Evolutionary conservation across 2,888 invertebrate species (phyloP).

Genomic region (Caenorhabditis auriculariae): DNA sequence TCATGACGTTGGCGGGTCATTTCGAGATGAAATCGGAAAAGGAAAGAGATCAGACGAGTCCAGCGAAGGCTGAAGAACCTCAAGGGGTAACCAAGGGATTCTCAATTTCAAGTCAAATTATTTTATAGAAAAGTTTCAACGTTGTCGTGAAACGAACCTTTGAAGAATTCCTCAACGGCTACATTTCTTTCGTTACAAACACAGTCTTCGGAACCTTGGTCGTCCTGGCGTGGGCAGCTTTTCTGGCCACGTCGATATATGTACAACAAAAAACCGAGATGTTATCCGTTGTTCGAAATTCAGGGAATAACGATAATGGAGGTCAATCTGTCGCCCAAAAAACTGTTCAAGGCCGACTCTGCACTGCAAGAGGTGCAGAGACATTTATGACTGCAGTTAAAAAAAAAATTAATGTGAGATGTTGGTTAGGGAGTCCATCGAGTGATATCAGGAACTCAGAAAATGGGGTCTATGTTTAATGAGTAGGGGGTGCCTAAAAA

Average conservation of each 20-base stretch:
- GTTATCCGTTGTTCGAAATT: constrained; percentile 2
- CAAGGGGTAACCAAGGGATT: not conserved
- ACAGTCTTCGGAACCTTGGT: constrained; percentile 39
- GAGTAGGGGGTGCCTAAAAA: too few relatives aligned
- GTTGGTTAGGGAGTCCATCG: too few relatives aligned
- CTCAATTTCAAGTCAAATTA: not conserved
- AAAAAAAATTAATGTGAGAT: too few relatives aligned
- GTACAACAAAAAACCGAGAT: constrained; percentile 20
- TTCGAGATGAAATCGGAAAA: constrained; percentile 49
- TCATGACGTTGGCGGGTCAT: constrained; percentile 53
- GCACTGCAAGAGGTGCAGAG: constrained; percentile 50
- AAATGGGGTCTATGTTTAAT: too few relatives aligned
- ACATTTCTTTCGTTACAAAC: constrained; percentile 47
- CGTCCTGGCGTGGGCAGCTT: constrained; percentile 41
- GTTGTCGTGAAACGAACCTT: constrained; percentile 10
- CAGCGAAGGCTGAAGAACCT: too few relatives aligned
- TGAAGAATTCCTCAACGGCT: constrained; percentile 31
- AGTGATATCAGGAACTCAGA: too few relatives aligned
- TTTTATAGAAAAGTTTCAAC: constrained; percentile 19
- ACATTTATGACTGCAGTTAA: too few relatives aligned
- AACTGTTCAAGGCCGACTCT: constrained; percentile 58
- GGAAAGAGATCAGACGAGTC: constrained; percentile 19
- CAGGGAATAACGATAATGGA: constrained; percentile 58
- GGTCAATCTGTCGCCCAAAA: constrained; percentile 58
- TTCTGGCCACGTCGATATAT: constrained; percentile 49